Conservation (phyloP, 2,113 vertebrate species). For the Chitala chitala region DNA sequence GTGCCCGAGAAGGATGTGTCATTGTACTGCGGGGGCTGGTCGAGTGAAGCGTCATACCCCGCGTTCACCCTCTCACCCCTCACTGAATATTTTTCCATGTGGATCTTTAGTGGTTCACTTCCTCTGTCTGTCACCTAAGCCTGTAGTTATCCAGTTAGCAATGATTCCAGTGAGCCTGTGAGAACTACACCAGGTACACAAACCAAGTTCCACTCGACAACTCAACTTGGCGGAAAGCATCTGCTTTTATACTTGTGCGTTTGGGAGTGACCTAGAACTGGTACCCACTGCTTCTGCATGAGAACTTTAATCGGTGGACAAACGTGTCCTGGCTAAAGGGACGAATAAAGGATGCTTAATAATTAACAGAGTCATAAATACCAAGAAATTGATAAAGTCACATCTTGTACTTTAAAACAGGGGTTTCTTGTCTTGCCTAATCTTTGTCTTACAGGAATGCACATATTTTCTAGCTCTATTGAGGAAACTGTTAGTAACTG, state of each 20-base stretch:
- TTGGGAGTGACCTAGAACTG: conserved; percentile 52
- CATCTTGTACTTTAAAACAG: conserved; percentile 33
- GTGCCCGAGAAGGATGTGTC: conserved; percentile 72
- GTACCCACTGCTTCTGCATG: conserved; percentile 48
- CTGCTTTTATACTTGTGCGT: conserved; percentile 53
- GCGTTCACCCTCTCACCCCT: conserved; percentile 49
- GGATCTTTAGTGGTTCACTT: not conserved
- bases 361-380: conserved; percentile 69
- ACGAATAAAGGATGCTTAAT: conserved; percentile 62
- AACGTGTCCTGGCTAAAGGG: conserved; percentile 59
- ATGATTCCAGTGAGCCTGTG: not conserved
- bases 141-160: conserved; percentile 1
- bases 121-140: not conserved
- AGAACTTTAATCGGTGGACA: conserved; percentile 44
- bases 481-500: not conserved
- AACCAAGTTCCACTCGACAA: conserved; percentile 25
- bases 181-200: too few relatives aligned
- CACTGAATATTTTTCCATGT: conserved; percentile 52
- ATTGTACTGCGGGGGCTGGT: conserved; percentile 76
- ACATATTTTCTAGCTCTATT: not conserved
- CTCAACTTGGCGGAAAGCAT: conserved; percentile 19
- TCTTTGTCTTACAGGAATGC: not conserved
- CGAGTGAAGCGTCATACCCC: conserved; percentile 50
- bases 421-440: not conserved
- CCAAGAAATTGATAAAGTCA: conserved; percentile 50